Evolutionary conservation across 1,140 invertebrate genomes (phyloP).

Genomic region (Lordiphosa collinella): DNA sequence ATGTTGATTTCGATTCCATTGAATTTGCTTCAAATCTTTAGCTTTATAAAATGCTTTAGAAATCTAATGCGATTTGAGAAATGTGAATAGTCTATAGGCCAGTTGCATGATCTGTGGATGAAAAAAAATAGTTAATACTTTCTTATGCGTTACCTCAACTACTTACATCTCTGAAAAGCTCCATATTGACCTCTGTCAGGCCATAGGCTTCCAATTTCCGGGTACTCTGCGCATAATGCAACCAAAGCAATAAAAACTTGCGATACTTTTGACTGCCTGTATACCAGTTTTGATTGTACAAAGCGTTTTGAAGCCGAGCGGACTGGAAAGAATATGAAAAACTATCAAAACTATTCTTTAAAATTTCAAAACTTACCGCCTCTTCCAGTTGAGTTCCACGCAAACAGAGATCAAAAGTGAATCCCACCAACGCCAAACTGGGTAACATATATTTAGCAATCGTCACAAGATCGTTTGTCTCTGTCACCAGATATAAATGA

Average conservation of each 20-base stretch:
- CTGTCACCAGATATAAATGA: constrained; percentile 42
- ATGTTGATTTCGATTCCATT: too few species aligned
- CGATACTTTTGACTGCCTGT: constrained; percentile 30
- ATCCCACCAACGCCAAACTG: constrained; percentile 11
- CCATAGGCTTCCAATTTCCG: constrained; percentile 38
- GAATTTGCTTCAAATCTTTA: too few species aligned
- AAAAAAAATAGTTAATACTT: too few species aligned
- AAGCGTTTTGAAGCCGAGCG: background rate
- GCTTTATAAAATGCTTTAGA: too few species aligned
- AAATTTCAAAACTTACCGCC: constrained; percentile 24
- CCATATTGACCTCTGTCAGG: constrained; percentile 50
- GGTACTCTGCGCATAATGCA: constrained; percentile 33
- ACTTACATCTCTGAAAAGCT: constrained; percentile 50
- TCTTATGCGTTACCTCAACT: too few species aligned
- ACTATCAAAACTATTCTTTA: too few species aligned
- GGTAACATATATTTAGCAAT: constrained; percentile 24
- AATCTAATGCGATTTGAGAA: too few species aligned
- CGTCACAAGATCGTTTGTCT: constrained; percentile 19
- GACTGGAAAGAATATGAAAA: constrained; percentile 15
- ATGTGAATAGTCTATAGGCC: too few species aligned
- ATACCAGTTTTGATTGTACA: constrained; percentile 44
- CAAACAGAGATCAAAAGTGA: constrained; percentile 45
- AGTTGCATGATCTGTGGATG: too few species aligned
- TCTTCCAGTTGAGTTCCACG: constrained; percentile 45
- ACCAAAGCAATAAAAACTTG: constrained; percentile 39